Conservation (phyloP, 64 coral and sea anemone species). For the Pocillopora verrucosa region DNA sequence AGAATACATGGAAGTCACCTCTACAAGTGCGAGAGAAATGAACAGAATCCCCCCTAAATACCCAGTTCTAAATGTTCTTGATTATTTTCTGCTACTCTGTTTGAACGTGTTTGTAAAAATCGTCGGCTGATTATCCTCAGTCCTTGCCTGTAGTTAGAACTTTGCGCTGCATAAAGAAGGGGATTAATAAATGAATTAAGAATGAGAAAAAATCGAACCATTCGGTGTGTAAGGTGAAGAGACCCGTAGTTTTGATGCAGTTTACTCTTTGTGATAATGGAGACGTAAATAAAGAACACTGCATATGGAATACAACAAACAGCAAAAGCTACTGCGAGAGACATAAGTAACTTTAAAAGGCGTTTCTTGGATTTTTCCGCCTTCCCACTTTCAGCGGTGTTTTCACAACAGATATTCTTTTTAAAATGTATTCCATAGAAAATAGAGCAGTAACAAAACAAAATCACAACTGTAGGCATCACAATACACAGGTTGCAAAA, state of each 20-base stretch:
- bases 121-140: not conserved
- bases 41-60: too few relatives aligned
- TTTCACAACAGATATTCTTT: not conserved
- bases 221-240: not conserved
- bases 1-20: too few relatives aligned
- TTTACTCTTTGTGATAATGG: not conserved
- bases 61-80: not conserved
- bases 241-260: not conserved
- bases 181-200: constrained; percentile 2
- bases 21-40: too few relatives aligned
- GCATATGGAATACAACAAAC: not conserved
- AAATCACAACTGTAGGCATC: not conserved
- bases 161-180: constrained; percentile 7
- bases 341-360: constrained; percentile 7
- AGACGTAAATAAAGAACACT: not conserved
- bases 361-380: not conserved
- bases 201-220: constrained; percentile 15
- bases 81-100: not conserved
- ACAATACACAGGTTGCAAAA: not conserved
- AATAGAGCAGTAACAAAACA: not conserved
- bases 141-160: not conserved
- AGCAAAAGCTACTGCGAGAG: not conserved
- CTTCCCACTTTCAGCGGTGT: not conserved
- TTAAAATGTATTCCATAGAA: not conserved
- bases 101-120: not conserved